phyloP scores from a whole-genome alignment of 1,140 invertebrate genomes.

The Atta cephalotes region DNA sequence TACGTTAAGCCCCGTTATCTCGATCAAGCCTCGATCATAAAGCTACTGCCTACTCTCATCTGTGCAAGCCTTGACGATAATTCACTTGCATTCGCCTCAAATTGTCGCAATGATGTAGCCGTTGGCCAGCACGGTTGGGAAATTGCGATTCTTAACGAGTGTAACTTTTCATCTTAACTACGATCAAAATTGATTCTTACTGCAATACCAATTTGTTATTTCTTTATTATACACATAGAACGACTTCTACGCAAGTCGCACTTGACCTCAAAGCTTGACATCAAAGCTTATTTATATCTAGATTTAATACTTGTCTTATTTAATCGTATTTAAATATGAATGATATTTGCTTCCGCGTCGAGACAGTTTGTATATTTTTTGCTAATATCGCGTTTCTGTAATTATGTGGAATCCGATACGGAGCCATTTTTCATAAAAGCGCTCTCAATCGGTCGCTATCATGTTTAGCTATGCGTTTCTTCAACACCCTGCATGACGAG shows the following conservation, averaged over 20 bases:
- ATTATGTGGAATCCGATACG: not conserved
- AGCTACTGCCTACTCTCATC: constrained; percentile 68
- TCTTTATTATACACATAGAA: constrained; percentile 6
- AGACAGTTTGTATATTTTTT: not conserved
- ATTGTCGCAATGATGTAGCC: constrained; percentile 38
- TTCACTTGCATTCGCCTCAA: constrained; percentile 65
- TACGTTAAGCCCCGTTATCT: constrained; percentile 75
- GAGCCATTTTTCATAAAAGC: constrained; percentile 13
- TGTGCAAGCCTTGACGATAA: constrained; percentile 72
- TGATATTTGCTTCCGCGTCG: constrained; percentile 15
- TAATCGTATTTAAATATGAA: constrained; percentile 18
- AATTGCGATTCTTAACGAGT: not conserved
- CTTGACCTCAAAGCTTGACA: not conserved
- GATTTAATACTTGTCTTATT: constrained; percentile 5
- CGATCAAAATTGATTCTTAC: not conserved
- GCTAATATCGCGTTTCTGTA: constrained; percentile 9
- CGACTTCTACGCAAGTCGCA: not conserved
- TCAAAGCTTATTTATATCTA: constrained; percentile 1
- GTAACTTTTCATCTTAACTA: not conserved
- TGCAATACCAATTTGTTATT: not conserved
- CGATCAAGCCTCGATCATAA: constrained; percentile 67
- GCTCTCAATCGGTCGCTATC: constrained; percentile 1
- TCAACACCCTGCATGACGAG: constrained; percentile 39
- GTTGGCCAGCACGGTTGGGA: not conserved
- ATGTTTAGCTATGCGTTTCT: not conserved